phyloP scores from a whole-genome alignment of 2,113 vertebrate genomes.

The Solea solea region DNA sequence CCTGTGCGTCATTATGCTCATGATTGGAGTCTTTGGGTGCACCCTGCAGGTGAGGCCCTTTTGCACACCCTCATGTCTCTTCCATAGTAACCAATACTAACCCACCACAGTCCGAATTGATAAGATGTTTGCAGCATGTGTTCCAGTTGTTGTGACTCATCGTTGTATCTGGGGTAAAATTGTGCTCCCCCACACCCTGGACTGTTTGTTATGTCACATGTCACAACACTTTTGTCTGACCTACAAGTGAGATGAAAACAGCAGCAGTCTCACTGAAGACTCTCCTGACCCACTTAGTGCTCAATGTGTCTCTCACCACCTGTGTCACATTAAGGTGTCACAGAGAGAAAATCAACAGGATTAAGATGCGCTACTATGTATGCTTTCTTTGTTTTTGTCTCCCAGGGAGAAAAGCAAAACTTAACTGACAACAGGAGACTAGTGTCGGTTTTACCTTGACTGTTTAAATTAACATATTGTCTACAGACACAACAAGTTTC shows the following conservation, averaged over 20 bases:
- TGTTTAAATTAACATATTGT: background rate
- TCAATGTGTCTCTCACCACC: slow-evolving; percentile 41
- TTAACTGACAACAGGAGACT: background rate
- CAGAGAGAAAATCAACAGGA: slow-evolving; percentile 20
- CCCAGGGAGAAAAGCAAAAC: background rate
- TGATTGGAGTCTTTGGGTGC: slow-evolving; percentile 93
- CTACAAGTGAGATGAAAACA: slow-evolving; percentile 13
- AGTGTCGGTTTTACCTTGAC: background rate
- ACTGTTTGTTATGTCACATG: background rate
- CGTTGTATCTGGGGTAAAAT: background rate
- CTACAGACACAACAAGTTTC: background rate
- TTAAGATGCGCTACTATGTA: background rate
- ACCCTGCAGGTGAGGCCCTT: slow-evolving; percentile 85
- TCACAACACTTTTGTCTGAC: slow-evolving; percentile 10
- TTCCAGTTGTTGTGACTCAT: background rate
- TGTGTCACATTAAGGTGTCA: slow-evolving; percentile 49
- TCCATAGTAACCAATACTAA: background rate
- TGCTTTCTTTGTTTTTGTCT: background rate
- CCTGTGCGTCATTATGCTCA: slow-evolving; percentile 89
- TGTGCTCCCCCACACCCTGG: background rate
- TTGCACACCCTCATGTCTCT: background rate
- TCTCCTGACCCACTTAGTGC: slow-evolving; percentile 46
- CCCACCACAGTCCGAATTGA: background rate
- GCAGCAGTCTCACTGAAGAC: background rate
- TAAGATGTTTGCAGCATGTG: background rate